phyloP scores from a whole-genome alignment of 1,140 invertebrate species.

The Harlomillsia oculata region DNA sequence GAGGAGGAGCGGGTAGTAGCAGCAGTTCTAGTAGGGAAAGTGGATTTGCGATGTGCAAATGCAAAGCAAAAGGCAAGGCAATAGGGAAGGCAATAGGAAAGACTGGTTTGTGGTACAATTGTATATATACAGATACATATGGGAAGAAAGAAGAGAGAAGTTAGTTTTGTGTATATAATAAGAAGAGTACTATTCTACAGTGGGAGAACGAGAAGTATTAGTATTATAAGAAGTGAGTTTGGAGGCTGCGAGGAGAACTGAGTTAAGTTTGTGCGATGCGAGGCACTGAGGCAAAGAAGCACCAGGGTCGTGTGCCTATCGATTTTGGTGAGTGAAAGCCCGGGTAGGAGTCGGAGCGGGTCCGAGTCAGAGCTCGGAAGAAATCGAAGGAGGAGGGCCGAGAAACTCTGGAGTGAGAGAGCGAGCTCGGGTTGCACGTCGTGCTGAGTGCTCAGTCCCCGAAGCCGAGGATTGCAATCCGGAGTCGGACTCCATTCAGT shows the following conservation, averaged over 20 bases:
- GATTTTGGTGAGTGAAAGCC: too few species aligned
- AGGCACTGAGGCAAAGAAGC: not conserved
- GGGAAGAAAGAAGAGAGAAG: not conserved
- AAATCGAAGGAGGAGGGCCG: conserved; percentile 11
- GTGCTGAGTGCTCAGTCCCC: not conserved
- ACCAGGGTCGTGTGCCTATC: not conserved
- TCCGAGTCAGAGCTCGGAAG: conserved; percentile 6
- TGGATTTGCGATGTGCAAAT: too few species aligned
- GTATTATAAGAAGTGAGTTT: not conserved
- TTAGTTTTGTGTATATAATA: not conserved
- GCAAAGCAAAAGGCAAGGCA: too few species aligned
- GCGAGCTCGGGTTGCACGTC: too few species aligned
- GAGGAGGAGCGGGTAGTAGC: too few species aligned
- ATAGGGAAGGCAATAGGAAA: too few species aligned
- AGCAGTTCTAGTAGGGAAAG: too few species aligned
- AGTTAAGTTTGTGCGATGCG: not conserved
- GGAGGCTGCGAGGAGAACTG: not conserved
- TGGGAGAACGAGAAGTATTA: too few species aligned
- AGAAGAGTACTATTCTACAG: not conserved
- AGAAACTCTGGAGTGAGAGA: too few species aligned
- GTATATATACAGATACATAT: too few species aligned
- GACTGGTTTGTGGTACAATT: too few species aligned
- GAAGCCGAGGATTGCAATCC: not conserved
- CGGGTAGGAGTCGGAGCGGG: too few species aligned
- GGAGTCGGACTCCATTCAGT: not conserved